A percentile compares a stretch with the other conserved stretches of the same genome.
These are phyloP conservation scores for Psococerastis gibbosa DNA, from an alignment of 2,888 invertebrate species.

Conservation along the genomic window DNA sequence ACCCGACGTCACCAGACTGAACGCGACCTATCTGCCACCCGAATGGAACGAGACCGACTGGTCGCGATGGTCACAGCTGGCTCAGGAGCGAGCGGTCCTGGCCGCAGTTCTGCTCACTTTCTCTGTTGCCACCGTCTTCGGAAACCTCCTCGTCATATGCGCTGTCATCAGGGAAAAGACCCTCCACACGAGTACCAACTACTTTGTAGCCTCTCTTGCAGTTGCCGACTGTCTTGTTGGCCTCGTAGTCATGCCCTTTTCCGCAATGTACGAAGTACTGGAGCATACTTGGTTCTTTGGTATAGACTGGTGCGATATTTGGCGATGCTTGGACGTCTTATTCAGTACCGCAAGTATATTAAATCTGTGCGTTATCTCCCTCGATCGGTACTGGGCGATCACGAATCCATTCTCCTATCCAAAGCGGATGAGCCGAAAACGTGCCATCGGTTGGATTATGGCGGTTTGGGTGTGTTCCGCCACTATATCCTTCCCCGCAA, in stretches of 20 bases:
- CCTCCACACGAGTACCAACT: constrained; percentile 91
- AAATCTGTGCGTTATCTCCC: constrained; percentile 89
- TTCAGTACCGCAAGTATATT: constrained; percentile 95
- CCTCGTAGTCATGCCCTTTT: constrained; percentile 94
- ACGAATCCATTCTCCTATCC: constrained; percentile 97
- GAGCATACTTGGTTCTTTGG: constrained; percentile 91
- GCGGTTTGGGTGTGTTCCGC: constrained; percentile 94
- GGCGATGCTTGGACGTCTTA: constrained; percentile 91
- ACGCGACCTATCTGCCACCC: neutral
- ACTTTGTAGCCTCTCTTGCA: constrained; percentile 90
- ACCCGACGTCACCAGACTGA: neutral
- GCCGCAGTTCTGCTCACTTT: constrained; percentile 70
- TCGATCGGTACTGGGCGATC: constrained; percentile 97
- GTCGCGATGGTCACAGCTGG: constrained; percentile 23
- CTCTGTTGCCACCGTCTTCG: constrained; percentile 83
- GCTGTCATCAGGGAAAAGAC: constrained; percentile 87
- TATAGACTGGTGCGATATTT: constrained; percentile 90
- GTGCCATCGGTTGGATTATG: constrained; percentile 74
- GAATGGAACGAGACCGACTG: neutral
- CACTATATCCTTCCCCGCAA: constrained; percentile 95
- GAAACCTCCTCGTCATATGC: constrained; percentile 83
- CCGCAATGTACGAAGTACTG: constrained; percentile 72
- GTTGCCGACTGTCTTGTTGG: constrained; percentile 94
- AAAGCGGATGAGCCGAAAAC: constrained; percentile 74
- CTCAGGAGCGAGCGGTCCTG: constrained; percentile 51